Conservation (phyloP, 2,888 invertebrate genomes). For the Hedya salicella region DNA sequence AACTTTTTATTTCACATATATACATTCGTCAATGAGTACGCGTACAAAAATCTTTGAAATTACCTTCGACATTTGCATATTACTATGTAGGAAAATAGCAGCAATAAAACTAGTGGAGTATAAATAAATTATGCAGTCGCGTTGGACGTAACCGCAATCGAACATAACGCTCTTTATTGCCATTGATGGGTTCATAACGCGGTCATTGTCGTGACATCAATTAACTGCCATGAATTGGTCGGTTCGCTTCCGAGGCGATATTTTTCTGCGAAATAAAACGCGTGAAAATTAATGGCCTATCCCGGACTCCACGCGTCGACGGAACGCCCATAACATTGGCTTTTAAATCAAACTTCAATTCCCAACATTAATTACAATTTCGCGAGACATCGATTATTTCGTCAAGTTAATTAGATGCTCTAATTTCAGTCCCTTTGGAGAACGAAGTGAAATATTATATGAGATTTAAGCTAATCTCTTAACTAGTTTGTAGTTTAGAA, state of each 20-base stretch:
- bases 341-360: conserved; percentile 47
- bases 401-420: conserved; percentile 22
- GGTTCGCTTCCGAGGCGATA: conserved; percentile 53
- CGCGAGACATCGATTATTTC: conserved; percentile 32
- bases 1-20: not conserved
- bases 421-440: not conserved
- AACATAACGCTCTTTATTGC: conserved; percentile 55
- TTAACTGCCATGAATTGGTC: conserved; percentile 63
- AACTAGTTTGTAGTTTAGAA: not conserved
- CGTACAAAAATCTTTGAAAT: conserved; percentile 10
- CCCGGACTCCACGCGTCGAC: conserved; percentile 48
- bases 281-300: conserved; percentile 57
- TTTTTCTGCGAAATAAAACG: conserved; percentile 59
- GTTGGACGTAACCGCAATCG: conserved; percentile 31
- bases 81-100: conserved; percentile 17
- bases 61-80: conserved; percentile 13
- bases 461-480: not conserved
- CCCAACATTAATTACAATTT: conserved; percentile 35
- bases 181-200: conserved; percentile 61
- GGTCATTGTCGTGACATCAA: conserved; percentile 65
- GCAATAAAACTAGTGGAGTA: conserved; percentile 17
- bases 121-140: conserved; percentile 31
- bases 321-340: conserved; percentile 49
- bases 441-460: not conserved
- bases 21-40: not conserved